Base-by-base conservation (phyloP, 1,140 invertebrate genomes). In the Mizuhopecten yessoensis region DNA sequence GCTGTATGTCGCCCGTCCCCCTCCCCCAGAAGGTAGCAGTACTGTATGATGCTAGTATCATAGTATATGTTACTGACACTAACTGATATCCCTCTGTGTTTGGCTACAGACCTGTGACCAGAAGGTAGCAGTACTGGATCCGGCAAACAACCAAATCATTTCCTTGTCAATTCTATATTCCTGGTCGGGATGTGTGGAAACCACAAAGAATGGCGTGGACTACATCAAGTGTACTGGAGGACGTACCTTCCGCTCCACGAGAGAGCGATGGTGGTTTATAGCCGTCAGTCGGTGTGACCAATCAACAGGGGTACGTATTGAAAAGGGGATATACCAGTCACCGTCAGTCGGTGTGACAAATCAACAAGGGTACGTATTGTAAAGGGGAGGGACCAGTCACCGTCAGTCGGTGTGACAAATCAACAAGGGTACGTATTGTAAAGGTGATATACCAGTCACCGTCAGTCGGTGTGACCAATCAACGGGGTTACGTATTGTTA, bases 261-360 rank as follows among this genome's bases (percentile, higher is more conserved):
- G 96, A 29, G 95, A 96, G 34, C 89, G 96, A 86, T 96, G 96
- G 96, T 96, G 96, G 96, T 96, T 95, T 90, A 88, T 96, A 33
- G 96, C 95, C 86, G 88, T 96, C 11, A 94, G 94, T 57, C 93
- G 95, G n/a, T 96, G 96, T 93, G 94, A 91, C 34, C 90, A 90
- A n/a, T 49, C 89, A 34, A 33, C 90, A 9, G 86, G 87, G 23
- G 92, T 91, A 88, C 89, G 88, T 90, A 42, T 45, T 42, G 5
- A 9, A 86, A 33, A 86, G 75, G 17, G 75, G 75, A 86, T n/a
- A n/a, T n/a, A n/a, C n/a, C n/a, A n/a, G n/a, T n/a, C n/a, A n/a
- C 95, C 86, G 88, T 96, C 11, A 94, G 94, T 57, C 93, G 95
- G n/a, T 96, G 96, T 93, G 94, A 91, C 34, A 88, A 90, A n/a